Conservation (phyloP, 2,113 vertebrate genomes). For the Sarotherodon lohbergeri region DNA sequence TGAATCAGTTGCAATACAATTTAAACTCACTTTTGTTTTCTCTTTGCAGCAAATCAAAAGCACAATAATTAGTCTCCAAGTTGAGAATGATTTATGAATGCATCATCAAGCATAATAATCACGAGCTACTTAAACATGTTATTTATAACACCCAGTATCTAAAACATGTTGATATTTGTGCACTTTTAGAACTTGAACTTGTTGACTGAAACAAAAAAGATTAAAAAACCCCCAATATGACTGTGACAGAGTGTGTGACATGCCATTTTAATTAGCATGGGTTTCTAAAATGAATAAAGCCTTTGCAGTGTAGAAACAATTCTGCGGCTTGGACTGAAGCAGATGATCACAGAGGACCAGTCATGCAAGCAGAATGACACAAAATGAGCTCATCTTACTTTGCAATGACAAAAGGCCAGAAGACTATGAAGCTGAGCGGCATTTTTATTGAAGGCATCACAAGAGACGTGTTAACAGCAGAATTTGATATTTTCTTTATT, state of each 20-base stretch:
- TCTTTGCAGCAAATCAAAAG: background rate
- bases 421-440: background rate
- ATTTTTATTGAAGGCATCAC: background rate
- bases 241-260: background rate
- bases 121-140: background rate
- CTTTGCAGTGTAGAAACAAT: background rate
- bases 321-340: background rate
- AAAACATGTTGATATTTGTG: background rate
- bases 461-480: background rate
- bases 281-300: background rate
- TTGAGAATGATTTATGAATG: background rate
- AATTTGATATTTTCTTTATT: background rate
- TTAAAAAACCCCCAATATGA: accelerated
- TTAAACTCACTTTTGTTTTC: background rate
- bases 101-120: background rate
- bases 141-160: background rate
- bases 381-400: slow-evolving; percentile 3
- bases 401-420: background rate
- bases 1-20: background rate
- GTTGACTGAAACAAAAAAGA: background rate
- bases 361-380: background rate
- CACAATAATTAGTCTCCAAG: background rate
- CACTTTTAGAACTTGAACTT: background rate
- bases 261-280: background rate
- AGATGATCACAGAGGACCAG: slow-evolving; percentile 14